Evolutionary conservation across 1,140 invertebrate genomes (phyloP), one percentile per base, ranked within the genome.

Genomic region (Nasonia vitripennis): DNA sequence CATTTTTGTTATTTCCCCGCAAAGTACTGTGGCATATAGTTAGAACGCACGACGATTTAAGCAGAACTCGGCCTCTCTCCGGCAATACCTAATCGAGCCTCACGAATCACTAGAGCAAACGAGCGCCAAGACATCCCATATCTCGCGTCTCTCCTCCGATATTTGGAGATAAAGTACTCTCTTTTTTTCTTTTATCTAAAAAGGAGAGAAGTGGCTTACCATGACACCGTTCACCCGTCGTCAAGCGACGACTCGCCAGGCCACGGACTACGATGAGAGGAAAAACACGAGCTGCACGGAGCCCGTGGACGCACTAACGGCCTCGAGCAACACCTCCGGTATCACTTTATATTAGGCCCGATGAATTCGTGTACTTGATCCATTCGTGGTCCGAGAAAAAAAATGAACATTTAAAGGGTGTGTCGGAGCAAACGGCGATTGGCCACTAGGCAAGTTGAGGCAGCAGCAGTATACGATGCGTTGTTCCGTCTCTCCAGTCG

Each of bases 401-500:
- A 91, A 90, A 91, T 88, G 88, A 89, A 90, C 90, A 92, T 92
- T 92, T 91, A 90, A 90, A 92, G 92, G 92, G 92, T 92, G 91
- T 92, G 91, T 92, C 91, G 86, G 89, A 88, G 88, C 80, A 87
- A 88, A 87, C 86, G 85, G 81, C 75, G 87, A 90, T 90, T 90
- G 89, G 89, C 88, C 82, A 89, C 71, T 62, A 73, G 27, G 41
- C 17, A 27, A 67, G 55, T 37, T 37, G 34, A 37, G 34, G 34
- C 34, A 37, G 34, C 34, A 37, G 34, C 34, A 37, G 34, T 48
- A 77, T 31, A 34, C 31, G 80, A n/a, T 37, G 27, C 71, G 70
- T 48, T 74, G 4, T 70, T 74, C 55, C 17, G 1, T 62, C 17
- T n/a, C 55, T 62, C 17, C 17, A 45, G 41, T 45, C 41, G 41